Base-by-base conservation (phyloP, 1,140 invertebrate genomes). In the Grapholita molesta region DNA sequence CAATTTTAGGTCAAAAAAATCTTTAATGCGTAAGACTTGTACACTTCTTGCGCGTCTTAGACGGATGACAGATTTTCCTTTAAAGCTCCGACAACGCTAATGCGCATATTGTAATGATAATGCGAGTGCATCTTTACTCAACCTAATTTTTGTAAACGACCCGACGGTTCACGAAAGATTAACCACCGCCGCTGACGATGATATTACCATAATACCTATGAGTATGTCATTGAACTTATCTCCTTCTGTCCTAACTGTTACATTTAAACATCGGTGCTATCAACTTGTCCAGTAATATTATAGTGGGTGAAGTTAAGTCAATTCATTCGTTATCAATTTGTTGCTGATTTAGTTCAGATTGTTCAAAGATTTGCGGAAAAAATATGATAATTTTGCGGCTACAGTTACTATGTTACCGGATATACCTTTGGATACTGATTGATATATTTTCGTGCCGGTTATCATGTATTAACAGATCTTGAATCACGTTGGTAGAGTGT, bases 131-230 rank as follows among this genome's bases (percentile, higher is more conserved):
- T 84, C 86, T 83, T 82, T 75, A 82, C 77, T 72, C 75, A 81
- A 82, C 77, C 77, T 82, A 78, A 80, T 86, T 84, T 86, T 87
- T 82, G 76, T 70, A 83, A 86, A 84, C 84, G 84, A 85, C 78
- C 78, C 78, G 71, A 69, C 72, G 69, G 74, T 87, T 88, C 82
- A 86, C 85, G 85, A 82, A 80, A 88, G 85, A 89, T 89, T 89
- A 89, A 83, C 85, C 85, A 82, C 82, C 64, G 75, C 70, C 75
- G 70, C 66, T 72, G 52, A 23, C 48, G 69, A 78, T 78, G 73
- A 64, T 78, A 86, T 88, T 88, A 80, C 67, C 84, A 88, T 86
- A 75, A 85, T 75, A 85, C 71, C 70, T 21, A 85, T 69, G 70
- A 71, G 55, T 21, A 25, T 67, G 64, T 38, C 64, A 38, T 23